These are phyloP conservation scores for Tragelaphus strepsiceros DNA, from an alignment of 2,113 vertebrate genomes.

Conservation along the genomic window DNA sequence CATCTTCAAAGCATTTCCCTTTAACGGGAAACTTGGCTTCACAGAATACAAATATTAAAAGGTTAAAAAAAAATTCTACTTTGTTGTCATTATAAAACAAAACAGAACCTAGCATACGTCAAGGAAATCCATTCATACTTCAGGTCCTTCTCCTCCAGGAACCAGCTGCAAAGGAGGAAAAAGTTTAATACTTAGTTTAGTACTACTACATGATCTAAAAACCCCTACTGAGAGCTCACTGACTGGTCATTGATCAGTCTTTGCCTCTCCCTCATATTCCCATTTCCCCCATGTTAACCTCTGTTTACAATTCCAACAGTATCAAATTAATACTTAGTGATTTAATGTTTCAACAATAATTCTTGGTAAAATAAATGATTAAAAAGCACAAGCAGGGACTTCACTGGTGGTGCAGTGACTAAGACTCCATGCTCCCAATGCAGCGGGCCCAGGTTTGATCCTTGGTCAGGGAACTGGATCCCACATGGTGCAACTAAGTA, in stretches of 20 bases:
- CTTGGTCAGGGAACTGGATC: not conserved
- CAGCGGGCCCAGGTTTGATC: not conserved
- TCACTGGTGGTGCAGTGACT: not conserved
- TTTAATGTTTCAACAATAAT: not conserved
- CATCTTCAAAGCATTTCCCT: conserved; percentile 62
- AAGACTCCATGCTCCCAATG: not conserved
- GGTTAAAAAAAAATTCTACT: not conserved
- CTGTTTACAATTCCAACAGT: not conserved
- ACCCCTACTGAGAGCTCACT: not conserved
- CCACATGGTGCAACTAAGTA: not conserved
- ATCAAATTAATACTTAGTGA: not conserved
- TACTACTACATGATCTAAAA: not conserved
- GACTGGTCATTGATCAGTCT: not conserved
- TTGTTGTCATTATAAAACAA: conserved; percentile 5
- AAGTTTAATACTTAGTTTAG: not conserved
- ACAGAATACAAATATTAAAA: conserved; percentile 53
- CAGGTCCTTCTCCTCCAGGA: conserved; percentile 98
- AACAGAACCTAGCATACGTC: conserved; percentile 52
- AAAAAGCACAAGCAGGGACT: not conserved
- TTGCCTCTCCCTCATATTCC: not conserved
- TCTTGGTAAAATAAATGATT: not conserved
- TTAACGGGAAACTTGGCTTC: conserved; percentile 61
- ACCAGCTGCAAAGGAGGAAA: conserved; percentile 86
- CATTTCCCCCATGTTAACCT: not conserved
- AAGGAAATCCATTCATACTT: conserved; percentile 83